Percentiles rank a stretch among this genome's conserved stretches.
Evolutionary conservation across 2,888 invertebrate genomes (phyloP).

Genomic region (Cephus pygmeus): DNA sequence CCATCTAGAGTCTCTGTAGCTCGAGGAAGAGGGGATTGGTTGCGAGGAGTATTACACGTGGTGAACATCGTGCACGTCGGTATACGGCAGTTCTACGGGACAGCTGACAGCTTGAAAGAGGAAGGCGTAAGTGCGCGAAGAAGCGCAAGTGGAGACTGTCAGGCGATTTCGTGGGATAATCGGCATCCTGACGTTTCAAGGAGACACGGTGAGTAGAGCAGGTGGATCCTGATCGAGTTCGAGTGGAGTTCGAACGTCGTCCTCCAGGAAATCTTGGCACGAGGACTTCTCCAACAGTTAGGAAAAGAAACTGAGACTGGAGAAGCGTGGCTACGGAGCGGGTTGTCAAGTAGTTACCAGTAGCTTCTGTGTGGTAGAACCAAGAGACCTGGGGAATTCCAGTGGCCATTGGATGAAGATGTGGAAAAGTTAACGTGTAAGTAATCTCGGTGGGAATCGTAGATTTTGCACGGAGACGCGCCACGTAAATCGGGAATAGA

Average conservation of each 20-base stretch:
- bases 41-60: not conserved
- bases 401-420: not conserved
- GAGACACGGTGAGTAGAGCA: not conserved
- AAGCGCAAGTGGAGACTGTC: not conserved
- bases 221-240: not conserved
- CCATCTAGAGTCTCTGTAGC: not conserved
- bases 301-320: not conserved
- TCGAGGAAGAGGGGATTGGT: not conserved
- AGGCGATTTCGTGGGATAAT: not conserved
- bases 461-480: constrained; percentile 10
- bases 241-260: not conserved
- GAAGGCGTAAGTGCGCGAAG: not conserved
- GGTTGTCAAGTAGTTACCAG: not conserved
- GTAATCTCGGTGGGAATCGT: not conserved
- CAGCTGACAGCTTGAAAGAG: not conserved
- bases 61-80: not conserved
- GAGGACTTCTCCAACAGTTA: not conserved
- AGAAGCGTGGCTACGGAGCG: not conserved
- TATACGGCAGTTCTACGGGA: not conserved
- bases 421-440: not conserved
- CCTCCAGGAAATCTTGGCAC: not conserved
- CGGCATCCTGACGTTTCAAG: not conserved
- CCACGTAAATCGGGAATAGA: constrained; percentile 22
- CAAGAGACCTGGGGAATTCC: not conserved
- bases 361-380: not conserved